Base-by-base conservation (phyloP, 1,140 invertebrate genomes). In the Pseudomyrmex gracilis region DNA sequence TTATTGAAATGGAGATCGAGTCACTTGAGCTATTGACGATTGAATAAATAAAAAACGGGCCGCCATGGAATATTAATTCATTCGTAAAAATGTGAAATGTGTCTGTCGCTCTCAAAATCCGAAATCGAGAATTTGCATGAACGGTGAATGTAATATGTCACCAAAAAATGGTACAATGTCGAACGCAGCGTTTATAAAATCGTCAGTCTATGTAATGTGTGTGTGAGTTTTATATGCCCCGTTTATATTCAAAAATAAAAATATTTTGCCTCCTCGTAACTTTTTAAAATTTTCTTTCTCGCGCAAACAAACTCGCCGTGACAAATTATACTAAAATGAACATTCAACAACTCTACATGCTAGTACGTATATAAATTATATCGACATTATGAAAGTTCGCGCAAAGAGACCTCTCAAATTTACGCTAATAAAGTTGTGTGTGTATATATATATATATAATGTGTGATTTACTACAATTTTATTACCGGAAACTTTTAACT, bases 1-100 rank as follows among this genome's bases (percentile, higher is more conserved):
- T 78, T 57, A 57, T 57, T 78, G 51, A 67, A 66, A 66, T 66
- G 8, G n/a, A 13, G 4, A 77, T 67, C 68, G 17, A 57, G 51
- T 67, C 74, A 45, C 51, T 70, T 70, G 34, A 68, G 13, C 43
- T 45, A 68, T 70, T 68, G 74, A 12, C 53, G 64, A 58, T 70
- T 68, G 34, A 68, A 78, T 78, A 78, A 78, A 68, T 68, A 78
- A 70, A 77, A 68, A 78, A 78, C 43, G 0, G 13, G 22, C 7
- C 20, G 17, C 15, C 13, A 68, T 78, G 43, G 20, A 70, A 68
- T 70, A 78, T 67, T 78, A 78, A 70, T 78, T 68, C 51, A 47
- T 20, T 57, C 17, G 15, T 68, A 67, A 78, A 78, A 78, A 78
- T 68, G 63, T 77, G 13, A 45, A 57, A 78, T 17, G 45, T 78